phyloP scores from a whole-genome alignment of 2,113 vertebrate species.

The Xenus cinereus region DNA sequence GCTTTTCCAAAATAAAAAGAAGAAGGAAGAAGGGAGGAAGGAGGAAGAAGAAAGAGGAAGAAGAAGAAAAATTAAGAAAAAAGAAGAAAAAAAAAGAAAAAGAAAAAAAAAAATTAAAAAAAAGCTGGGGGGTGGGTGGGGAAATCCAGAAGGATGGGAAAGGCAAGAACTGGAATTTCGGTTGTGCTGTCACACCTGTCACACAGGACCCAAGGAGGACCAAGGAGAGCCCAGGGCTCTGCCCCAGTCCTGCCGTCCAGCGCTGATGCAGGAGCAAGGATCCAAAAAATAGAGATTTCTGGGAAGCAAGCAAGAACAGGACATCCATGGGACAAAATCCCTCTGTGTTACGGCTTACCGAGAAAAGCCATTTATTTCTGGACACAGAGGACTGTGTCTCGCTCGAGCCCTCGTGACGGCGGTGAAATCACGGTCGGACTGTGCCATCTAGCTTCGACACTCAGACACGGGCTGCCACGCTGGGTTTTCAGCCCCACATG shows the following conservation, averaged over 20 bases:
- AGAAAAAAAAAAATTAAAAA: neutral
- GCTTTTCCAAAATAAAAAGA: neutral
- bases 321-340: accelerated
- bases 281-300: neutral
- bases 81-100: too few relatives aligned
- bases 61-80: too few relatives aligned
- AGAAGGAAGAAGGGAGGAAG: too few relatives aligned
- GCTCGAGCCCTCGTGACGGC: neutral
- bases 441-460: constrained; percentile 70
- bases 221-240: accelerated
- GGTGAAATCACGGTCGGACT: neutral
- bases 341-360: accelerated
- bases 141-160: neutral
- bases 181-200: neutral
- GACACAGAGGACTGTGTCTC: neutral
- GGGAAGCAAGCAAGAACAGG: accelerated
- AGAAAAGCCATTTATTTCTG: neutral
- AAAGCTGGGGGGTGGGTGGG: too few relatives aligned
- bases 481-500: too few relatives aligned
- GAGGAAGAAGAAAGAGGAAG: too few relatives aligned
- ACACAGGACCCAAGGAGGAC: neutral
- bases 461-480: accelerated
- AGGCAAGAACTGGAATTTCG: neutral
- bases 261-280: neutral
- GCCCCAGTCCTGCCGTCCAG: accelerated